Conservation (phyloP, 2,113 vertebrate genomes). For the Erpornis zantholeuca region DNA sequence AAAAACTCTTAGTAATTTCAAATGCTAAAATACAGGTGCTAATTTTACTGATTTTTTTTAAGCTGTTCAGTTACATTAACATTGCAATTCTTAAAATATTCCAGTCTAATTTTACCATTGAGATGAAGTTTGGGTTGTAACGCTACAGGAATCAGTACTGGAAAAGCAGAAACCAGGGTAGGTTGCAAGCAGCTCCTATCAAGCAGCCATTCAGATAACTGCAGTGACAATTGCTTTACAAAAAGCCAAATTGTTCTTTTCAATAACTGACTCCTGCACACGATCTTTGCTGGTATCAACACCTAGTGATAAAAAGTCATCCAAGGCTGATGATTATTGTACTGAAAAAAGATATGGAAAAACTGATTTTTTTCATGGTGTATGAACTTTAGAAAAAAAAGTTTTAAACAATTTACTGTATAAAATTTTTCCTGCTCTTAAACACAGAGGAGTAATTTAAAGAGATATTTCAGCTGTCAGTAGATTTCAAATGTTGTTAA, state of each 20-base stretch:
- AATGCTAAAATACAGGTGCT: neutral
- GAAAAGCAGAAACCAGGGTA: constrained; percentile 27
- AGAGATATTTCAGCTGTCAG: neutral
- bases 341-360: neutral
- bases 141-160: neutral
- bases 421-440: neutral
- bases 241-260: constrained; percentile 20
- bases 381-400: neutral
- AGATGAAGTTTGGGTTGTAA: neutral
- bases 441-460: neutral
- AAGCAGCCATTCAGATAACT: neutral
- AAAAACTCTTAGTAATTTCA: neutral
- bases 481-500: neutral
- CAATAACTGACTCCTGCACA: neutral
- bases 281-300: neutral
- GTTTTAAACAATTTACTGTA: neutral
- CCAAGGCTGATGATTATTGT: neutral
- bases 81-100: neutral
- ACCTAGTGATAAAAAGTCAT: neutral
- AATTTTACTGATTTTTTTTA: neutral
- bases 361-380: neutral
- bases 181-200: neutral
- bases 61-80: neutral
- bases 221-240: neutral
- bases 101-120: neutral